These are phyloP conservation scores for Chrysoperla carnea DNA, from an alignment of 1,140 invertebrate genomes.

Conservation along the genomic window DNA sequence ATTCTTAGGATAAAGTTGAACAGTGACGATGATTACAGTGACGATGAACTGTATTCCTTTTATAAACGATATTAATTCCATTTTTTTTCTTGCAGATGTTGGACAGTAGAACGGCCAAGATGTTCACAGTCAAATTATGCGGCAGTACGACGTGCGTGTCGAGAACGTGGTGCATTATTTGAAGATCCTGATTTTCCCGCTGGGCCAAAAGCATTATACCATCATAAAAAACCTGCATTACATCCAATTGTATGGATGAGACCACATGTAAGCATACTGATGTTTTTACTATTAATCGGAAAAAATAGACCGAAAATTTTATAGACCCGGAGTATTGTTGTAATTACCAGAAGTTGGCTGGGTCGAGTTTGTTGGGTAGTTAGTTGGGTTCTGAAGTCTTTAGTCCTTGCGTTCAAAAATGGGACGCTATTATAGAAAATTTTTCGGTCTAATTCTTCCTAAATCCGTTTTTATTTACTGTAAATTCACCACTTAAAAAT, in stretches of 20 bases:
- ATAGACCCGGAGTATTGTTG: too few species aligned
- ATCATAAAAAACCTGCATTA: conserved; percentile 32
- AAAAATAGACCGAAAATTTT: too few species aligned
- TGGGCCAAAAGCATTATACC: conserved; percentile 31
- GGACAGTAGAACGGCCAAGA: conserved; percentile 33
- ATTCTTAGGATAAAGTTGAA: too few species aligned
- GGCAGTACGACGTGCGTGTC: conserved; percentile 31
- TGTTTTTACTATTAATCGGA: not conserved
- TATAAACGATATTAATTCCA: not conserved
- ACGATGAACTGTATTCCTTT: too few species aligned
- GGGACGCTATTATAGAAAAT: too few species aligned
- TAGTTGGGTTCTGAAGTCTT: too few species aligned
- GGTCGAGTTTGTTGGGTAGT: not conserved
- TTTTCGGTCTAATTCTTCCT: too few species aligned
- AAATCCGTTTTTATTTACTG: too few species aligned
- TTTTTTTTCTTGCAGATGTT: conserved; percentile 26
- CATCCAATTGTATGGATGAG: conserved; percentile 39
- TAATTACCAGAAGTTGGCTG: not conserved
- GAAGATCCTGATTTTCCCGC: conserved; percentile 52
- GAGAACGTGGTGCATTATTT: conserved; percentile 37
- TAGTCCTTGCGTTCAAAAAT: too few species aligned
- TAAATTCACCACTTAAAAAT: too few species aligned
- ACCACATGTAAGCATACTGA: conserved; percentile 36
- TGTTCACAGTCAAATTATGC: conserved; percentile 26
- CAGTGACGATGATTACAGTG: too few species aligned